Evolutionary conservation across 2,888 invertebrate species (phyloP), one percentile per base, ranked within the genome.

Genomic region (Ochropleura leucogaster): DNA sequence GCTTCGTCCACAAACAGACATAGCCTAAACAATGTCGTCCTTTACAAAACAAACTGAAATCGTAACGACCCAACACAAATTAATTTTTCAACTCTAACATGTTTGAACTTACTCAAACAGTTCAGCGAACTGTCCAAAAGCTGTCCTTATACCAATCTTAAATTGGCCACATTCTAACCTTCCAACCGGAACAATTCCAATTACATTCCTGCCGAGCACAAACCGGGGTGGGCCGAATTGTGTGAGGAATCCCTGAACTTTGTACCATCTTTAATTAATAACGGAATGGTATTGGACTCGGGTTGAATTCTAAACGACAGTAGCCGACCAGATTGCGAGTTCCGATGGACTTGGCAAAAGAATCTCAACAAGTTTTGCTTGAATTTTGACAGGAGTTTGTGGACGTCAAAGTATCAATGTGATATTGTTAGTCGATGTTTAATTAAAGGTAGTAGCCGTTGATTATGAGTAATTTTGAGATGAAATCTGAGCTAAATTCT

Each of bases 121-220:
- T 87, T 87, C 78, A 86, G 84, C 85, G 85, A 90, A 90, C 89
- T 91, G 91, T 90, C 90, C 90, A 85, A 88, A 81, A 81, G 80
- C 80, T 86, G 89, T 88, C 89, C 89, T 90, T 89, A 82, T 87
- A 87, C 89, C 91, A 90, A 94, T 94, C 94, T 94, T 93, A 93
- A 93, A 94, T 93, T 93, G 92, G 92, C 92, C 92, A 92, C 94
- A 94, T 93, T 93, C 92, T 93, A 92, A 92, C 90, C 90, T 87
- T 72, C 90, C 90, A 77, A 82, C 77, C 82, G 85, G 90, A 95
- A 95, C 95, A 95, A 95, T 95, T 95, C 94, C 94, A 95, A 95
- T 95, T 95, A 95, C 94, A 95, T 93, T 94, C 92, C 90, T 77
- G 72, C 72, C 79, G 85, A 89, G 89, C 90, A 90, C 89, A 92